A percentile compares a stretch with the other conserved stretches of the same genome.
These are phyloP conservation scores for Lophotriccus pileatus DNA, from an alignment of 2,797 vertebrate genomes.

Conservation along the genomic window DNA sequence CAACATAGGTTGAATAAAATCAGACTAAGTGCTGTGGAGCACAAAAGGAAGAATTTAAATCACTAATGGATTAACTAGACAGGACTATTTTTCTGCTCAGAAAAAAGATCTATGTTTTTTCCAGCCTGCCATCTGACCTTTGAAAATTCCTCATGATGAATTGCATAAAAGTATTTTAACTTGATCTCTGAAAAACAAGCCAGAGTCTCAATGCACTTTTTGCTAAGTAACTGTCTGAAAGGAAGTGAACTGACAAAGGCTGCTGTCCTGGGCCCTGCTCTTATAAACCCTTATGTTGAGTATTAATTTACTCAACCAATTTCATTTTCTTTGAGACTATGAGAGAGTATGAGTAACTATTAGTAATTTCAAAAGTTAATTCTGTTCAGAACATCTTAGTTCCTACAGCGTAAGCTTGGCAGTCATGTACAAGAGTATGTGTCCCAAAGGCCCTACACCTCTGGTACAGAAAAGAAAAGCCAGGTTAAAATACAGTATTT, in stretches of 20 bases:
- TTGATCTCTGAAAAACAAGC: slow-evolving; percentile 12
- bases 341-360: background rate
- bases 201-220: background rate
- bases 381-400: background rate
- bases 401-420: background rate
- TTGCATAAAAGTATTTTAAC: slow-evolving; percentile 7
- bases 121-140: background rate
- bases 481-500: background rate
- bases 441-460: background rate
- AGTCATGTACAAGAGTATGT: background rate
- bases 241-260: background rate
- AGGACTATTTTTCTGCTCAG: background rate
- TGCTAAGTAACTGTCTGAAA: background rate
- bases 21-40: background rate
- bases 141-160: slow-evolving; percentile 6
- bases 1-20: background rate
- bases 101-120: background rate
- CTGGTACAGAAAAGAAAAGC: background rate
- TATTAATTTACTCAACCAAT: background rate
- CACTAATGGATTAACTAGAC: slow-evolving; percentile 1
- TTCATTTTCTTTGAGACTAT: background rate
- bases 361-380: background rate
- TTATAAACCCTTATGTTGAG: background rate
- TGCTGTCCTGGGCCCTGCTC: background rate
- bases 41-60: slow-evolving; percentile 21